A percentile compares a stretch with the other conserved stretches of the same genome.
phyloP scores from a whole-genome alignment of 2,113 vertebrate species.

The Rhinolophus sinicus region DNA sequence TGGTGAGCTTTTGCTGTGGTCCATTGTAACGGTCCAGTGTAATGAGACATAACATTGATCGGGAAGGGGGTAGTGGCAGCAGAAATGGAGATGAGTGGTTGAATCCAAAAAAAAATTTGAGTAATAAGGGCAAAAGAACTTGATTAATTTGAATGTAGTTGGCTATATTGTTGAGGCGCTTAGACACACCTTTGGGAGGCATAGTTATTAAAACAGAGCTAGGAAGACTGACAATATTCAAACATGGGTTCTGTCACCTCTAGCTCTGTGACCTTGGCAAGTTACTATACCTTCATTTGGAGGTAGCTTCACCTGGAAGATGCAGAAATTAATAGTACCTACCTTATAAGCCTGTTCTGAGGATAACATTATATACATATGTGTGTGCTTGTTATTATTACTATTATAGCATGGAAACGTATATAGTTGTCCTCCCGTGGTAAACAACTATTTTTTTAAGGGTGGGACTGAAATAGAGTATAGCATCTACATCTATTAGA shows the following conservation, averaged over 20 bases:
- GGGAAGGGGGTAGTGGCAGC: fast-evolving
- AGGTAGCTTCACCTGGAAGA: background rate
- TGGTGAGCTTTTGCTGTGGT: background rate
- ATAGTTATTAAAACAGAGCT: background rate
- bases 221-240: background rate
- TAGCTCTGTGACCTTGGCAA: background rate
- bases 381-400: background rate
- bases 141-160: background rate
- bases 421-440: background rate
- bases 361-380: background rate
- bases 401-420: background rate
- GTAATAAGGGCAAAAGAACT: background rate
- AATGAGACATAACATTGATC: background rate
- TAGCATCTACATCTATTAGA: background rate
- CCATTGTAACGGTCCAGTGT: background rate
- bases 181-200: background rate
- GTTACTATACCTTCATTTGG: background rate
- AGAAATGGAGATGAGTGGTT: background rate
- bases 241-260: background rate
- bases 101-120: background rate
- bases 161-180: background rate
- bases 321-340: background rate
- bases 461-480: background rate
- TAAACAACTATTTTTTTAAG: background rate
- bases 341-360: background rate